Base-by-base conservation (phyloP, 2,888 invertebrate species). In the Salpingus planirostris region DNA sequence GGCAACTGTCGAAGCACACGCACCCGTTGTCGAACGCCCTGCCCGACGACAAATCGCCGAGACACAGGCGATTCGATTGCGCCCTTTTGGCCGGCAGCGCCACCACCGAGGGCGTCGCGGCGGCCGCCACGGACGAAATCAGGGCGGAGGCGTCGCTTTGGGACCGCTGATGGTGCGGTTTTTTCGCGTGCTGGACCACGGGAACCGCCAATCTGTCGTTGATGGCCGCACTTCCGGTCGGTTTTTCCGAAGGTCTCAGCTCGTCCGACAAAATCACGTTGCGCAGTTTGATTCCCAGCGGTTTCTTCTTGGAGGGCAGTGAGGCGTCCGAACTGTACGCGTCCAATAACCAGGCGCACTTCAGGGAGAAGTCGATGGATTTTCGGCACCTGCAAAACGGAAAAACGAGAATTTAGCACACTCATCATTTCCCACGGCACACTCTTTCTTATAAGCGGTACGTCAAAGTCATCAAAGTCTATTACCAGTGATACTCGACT, bases 1-100 rank as follows among this genome's bases (percentile, higher is more conserved):
- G 76, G 59, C 89, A 87, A 54, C 87, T 86, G 59, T 84, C 80
- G 53, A 89, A 89, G 62, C 92, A 92, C 43, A 80, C 76, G 69
- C 97, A 98, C 41, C 95, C 95, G 64, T 84, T 95, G 68, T 97
- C 95, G 65, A 96, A 97, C 14, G 95, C 96, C 54, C 88, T 78
- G 22, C 96, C 97, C 10, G 95, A 89, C 32, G 86, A 83, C 49
- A 96, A 68, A 68, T 97, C 95, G 33, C 93, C 93, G 30, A 92
- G 70, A 55, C 81, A 80, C 46, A 83, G 68, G 55, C 80, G 82
- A 13, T 27, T 30, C 70, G 67, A 29, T 69, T 73, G 32, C n/a
- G 49, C 14, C 6, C 8, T 15, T 23, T 28, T 24, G 18, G 38
- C 21, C n/a, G 32, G 15, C 13, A 26, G 35, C 31, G 13, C 11